Conservation (phyloP, 2,888 invertebrate species). For the Drosophila maculinotata region DNA sequence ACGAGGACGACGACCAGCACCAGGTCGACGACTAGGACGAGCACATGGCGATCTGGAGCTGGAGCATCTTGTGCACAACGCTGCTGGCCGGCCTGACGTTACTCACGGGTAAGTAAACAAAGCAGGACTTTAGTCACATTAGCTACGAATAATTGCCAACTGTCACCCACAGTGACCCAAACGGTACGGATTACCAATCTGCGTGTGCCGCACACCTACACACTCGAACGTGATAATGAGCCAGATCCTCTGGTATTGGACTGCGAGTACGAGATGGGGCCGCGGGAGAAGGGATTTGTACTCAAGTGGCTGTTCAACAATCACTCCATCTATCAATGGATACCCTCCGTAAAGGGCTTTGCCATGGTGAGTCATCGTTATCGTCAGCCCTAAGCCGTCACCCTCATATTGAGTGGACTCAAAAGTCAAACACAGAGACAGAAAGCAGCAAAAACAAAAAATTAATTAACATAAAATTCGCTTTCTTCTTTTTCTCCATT, state of each 20-base stretch:
- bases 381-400: slow-evolving; percentile 4
- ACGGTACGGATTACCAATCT: slow-evolving; percentile 85
- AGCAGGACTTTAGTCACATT: background rate
- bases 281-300: slow-evolving; percentile 84
- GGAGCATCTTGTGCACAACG: slow-evolving; percentile 76
- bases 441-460: slow-evolving; percentile 17
- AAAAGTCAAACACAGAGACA: slow-evolving; percentile 19
- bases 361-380: slow-evolving; percentile 82
- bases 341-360: slow-evolving; percentile 84
- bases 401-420: slow-evolving; percentile 3
- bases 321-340: slow-evolving; percentile 85
- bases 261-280: slow-evolving; percentile 84
- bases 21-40: slow-evolving; percentile 59
- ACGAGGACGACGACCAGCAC: slow-evolving; percentile 39
- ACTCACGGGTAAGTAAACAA: slow-evolving; percentile 75
- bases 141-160: background rate
- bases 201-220: slow-evolving; percentile 85
- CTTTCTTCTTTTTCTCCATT: slow-evolving; percentile 46
- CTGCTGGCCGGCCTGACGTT: slow-evolving; percentile 81
- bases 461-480: slow-evolving; percentile 76
- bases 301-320: slow-evolving; percentile 85
- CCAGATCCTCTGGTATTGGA: slow-evolving; percentile 84
- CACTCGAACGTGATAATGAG: slow-evolving; percentile 83
- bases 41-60: slow-evolving; percentile 82
- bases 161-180: slow-evolving; percentile 72